Percentiles rank a stretch among this genome's conserved stretches.
These are phyloP conservation scores for Neolamprologus cancellatus DNA, from an alignment of 2,113 vertebrate species.

Conservation along the genomic window DNA sequence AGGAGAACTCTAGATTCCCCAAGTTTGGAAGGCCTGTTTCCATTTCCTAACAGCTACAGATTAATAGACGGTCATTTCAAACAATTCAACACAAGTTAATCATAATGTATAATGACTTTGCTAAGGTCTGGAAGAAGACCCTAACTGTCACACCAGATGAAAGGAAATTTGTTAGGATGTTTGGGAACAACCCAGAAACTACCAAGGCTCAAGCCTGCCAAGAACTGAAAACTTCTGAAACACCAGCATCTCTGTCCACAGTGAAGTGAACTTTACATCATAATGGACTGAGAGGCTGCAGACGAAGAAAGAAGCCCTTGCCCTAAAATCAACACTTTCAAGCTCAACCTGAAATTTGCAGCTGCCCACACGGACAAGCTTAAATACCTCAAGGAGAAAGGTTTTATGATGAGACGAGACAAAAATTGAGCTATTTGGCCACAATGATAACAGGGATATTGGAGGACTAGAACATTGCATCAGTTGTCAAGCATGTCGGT, in stretches of 20 bases:
- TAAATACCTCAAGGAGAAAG: background rate
- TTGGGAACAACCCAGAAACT: background rate
- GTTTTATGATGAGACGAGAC: background rate
- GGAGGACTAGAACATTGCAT: background rate
- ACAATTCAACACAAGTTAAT: background rate
- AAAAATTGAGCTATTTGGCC: background rate
- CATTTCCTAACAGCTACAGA: background rate
- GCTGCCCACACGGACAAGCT: fast-evolving
- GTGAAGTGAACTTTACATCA: background rate
- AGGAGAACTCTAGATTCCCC: background rate
- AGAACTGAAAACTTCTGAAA: background rate
- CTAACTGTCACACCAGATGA: background rate
- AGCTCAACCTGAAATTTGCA: background rate
- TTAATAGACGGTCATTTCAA: background rate
- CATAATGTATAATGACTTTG: background rate
- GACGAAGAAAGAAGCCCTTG: background rate
- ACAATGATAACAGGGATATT: background rate
- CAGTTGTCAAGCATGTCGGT: fast-evolving
- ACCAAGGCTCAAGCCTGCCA: background rate
- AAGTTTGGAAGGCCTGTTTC: background rate
- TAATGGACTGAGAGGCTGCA: background rate
- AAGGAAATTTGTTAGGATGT: background rate
- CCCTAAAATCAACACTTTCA: background rate
- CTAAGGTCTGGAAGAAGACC: background rate
- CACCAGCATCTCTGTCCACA: background rate